Conservation (phyloP, 2,113 vertebrate species). For the Oryzias curvinotus region DNA sequence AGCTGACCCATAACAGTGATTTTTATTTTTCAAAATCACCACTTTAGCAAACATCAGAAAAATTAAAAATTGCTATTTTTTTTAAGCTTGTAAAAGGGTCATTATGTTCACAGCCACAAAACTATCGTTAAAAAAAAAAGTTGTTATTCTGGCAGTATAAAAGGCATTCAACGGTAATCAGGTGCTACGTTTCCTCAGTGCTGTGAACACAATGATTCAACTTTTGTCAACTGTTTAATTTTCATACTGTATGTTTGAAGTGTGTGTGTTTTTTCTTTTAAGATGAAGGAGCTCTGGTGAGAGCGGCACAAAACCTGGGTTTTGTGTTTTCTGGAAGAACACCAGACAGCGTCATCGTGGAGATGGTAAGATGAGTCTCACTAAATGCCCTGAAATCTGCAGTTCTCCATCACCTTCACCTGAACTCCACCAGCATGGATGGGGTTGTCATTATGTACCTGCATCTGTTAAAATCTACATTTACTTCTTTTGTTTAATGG, state of each 20-base stretch:
- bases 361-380: slow-evolving; percentile 81
- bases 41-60: not conserved
- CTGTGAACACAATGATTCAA: not conserved
- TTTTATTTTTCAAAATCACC: not conserved
- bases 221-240: not conserved
- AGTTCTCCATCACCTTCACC: no score
- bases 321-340: slow-evolving; percentile 96
- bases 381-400: slow-evolving; percentile 1
- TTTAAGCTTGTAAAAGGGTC: no score
- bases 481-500: no score
- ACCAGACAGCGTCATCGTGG: slow-evolving; percentile 91
- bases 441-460: no score
- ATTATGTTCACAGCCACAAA: no score
- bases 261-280: slow-evolving; percentile 24
- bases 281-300: slow-evolving; percentile 97
- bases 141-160: no score
- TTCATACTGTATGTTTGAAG: slow-evolving; percentile 72
- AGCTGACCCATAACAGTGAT: slow-evolving; percentile 6
- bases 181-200: not conserved
- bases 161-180: not conserved
- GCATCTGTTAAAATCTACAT: no score
- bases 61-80: not conserved
- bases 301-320: slow-evolving; percentile 87
- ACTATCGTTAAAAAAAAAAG: no score
- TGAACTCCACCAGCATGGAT: no score